phyloP scores from a whole-genome alignment of 2,888 invertebrate genomes.

The Alloscopus bannaensis region DNA sequence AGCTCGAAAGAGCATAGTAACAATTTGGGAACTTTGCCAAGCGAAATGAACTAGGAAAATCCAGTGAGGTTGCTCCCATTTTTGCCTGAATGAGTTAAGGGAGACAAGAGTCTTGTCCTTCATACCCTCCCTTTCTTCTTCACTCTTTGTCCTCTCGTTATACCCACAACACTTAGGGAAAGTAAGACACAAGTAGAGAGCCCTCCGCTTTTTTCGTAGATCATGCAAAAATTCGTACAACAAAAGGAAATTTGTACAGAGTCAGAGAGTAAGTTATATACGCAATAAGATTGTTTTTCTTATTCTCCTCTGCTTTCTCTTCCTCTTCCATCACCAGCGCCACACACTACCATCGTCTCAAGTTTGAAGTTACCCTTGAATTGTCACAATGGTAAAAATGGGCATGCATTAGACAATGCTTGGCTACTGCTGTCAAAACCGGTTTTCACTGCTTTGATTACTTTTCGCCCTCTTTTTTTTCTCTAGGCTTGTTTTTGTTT shows the following conservation, averaged over 20 bases:
- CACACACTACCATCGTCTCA: too few relatives aligned
- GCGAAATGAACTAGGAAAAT: constrained; percentile 64
- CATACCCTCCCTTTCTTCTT: constrained; percentile 33
- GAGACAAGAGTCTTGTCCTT: constrained; percentile 48
- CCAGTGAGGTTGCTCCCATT: constrained; percentile 63
- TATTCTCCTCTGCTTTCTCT: neutral
- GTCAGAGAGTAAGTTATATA: too few relatives aligned
- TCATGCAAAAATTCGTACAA: too few relatives aligned
- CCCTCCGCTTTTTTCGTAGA: too few relatives aligned
- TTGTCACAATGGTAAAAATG: constrained; percentile 26
- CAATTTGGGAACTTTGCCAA: constrained; percentile 64
- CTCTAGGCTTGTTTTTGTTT: constrained; percentile 2
- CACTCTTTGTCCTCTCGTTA: constrained; percentile 32
- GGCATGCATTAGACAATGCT: neutral
- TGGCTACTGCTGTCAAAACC: constrained; percentile 4
- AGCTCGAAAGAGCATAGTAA: constrained; percentile 55
- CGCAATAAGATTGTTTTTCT: too few relatives aligned
- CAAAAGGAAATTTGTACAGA: too few relatives aligned
- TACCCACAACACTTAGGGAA: too few relatives aligned
- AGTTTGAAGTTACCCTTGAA: constrained; percentile 56
- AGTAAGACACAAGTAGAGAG: too few relatives aligned
- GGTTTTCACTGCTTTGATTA: constrained; percentile 23
- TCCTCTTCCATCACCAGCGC: constrained; percentile 13
- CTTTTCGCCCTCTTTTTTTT: constrained; percentile 10
- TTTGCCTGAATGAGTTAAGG: constrained; percentile 64